Conservation (phyloP, 2,797 vertebrate species). For the Melopsittacus undulatus region DNA sequence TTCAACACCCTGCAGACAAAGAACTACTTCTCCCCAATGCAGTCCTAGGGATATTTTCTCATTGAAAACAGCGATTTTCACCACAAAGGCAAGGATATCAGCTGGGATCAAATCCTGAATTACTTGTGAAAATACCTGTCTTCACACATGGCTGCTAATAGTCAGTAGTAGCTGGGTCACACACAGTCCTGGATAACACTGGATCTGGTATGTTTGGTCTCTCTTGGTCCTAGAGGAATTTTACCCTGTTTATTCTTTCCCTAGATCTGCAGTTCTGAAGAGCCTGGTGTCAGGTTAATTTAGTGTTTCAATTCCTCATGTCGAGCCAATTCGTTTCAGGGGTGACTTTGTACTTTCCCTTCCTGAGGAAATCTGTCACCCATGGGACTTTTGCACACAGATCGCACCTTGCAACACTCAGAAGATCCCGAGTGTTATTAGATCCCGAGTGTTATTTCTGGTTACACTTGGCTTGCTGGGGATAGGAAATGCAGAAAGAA, state of each 20-base stretch:
- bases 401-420: neutral
- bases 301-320: slow-evolving; percentile 11
- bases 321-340: neutral
- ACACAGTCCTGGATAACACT: neutral
- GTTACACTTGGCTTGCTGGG: slow-evolving; percentile 4
- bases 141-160: slow-evolving; percentile 31
- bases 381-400: neutral
- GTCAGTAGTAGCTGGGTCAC: slow-evolving; percentile 20
- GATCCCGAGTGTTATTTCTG: neutral
- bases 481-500: slow-evolving; percentile 8
- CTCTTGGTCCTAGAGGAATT: neutral
- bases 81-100: slow-evolving; percentile 31
- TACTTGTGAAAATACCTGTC: slow-evolving; percentile 57
- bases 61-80: slow-evolving; percentile 22
- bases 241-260: neutral
- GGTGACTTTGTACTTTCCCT: neutral
- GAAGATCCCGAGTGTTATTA: neutral
- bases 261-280: neutral
- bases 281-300: slow-evolving; percentile 12
- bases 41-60: slow-evolving; percentile 21
- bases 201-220: neutral
- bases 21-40: slow-evolving; percentile 7
- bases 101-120: slow-evolving; percentile 22
- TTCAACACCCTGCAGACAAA: slow-evolving; percentile 14
- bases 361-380: neutral